A percentile compares a stretch with the other conserved stretches of the same genome.
These are phyloP conservation scores for Cataglyphis rosenhaueri DNA, from an alignment of 2,888 invertebrate genomes.

Conservation along the genomic window DNA sequence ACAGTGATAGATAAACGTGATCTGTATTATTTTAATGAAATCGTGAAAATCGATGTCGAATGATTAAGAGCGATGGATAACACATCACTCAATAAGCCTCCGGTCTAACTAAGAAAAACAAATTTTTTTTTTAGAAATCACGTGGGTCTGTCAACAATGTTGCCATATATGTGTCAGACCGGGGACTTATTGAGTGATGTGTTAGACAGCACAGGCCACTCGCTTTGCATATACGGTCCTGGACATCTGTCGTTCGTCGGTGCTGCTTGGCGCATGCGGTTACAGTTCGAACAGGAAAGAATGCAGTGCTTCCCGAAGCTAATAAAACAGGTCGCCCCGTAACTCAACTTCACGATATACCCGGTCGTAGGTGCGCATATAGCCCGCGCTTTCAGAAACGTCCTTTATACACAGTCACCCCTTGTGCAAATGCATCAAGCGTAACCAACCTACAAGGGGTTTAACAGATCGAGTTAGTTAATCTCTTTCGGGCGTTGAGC, in stretches of 20 bases:
- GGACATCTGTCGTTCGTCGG: constrained; percentile 49
- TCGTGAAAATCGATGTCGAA: neutral
- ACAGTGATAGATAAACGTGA: neutral
- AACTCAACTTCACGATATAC: constrained; percentile 57
- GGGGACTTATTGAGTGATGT: too few relatives aligned
- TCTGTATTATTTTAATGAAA: neutral
- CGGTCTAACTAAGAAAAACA: too few relatives aligned
- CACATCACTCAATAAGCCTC: too few relatives aligned
- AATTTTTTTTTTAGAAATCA: too few relatives aligned
- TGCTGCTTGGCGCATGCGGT: constrained; percentile 66
- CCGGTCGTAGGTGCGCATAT: constrained; percentile 58
- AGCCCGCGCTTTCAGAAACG: constrained; percentile 47
- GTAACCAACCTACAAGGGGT: constrained; percentile 39
- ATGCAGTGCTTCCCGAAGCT: constrained; percentile 59
- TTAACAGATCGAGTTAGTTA: constrained; percentile 50
- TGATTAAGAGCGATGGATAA: neutral
- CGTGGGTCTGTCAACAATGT: too few relatives aligned
- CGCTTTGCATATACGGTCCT: constrained; percentile 35
- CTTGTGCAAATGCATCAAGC: constrained; percentile 47
- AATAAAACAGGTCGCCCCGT: constrained; percentile 59
- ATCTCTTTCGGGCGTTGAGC: constrained; percentile 32
- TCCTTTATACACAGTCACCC: constrained; percentile 48
- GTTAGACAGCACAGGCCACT: neutral
- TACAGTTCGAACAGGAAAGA: constrained; percentile 69
- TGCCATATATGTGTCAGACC: too few relatives aligned